phyloP scores from a whole-genome alignment of 2,888 invertebrate species.

The Myopa testacea region DNA sequence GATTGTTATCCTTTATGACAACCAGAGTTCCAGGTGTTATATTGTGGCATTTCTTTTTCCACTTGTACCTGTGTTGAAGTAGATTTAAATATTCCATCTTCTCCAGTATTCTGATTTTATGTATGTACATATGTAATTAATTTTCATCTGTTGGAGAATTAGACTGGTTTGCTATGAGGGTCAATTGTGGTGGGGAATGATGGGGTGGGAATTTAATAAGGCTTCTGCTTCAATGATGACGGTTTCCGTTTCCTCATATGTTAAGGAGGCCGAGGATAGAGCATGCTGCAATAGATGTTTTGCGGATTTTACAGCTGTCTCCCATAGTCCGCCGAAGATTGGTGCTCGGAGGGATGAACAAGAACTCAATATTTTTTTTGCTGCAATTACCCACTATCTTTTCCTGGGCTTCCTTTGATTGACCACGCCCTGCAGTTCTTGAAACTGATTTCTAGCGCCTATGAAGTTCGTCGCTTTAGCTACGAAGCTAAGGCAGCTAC shows the following conservation, averaged over 20 bases:
- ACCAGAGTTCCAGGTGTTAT: background rate
- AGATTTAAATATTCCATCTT: background rate
- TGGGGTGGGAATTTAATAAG: background rate
- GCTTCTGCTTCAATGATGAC: slow-evolving; percentile 12
- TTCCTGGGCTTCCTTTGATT: slow-evolving; percentile 6
- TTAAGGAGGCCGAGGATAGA: background rate
- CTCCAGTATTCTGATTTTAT: background rate
- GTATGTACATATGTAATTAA: background rate
- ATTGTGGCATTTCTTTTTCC: background rate
- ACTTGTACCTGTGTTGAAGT: background rate
- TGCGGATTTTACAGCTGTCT: background rate
- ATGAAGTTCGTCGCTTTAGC: too few species aligned
- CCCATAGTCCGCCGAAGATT: background rate
- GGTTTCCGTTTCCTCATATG: background rate
- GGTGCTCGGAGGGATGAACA: slow-evolving; percentile 4
- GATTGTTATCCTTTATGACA: too few species aligned
- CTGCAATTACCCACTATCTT: background rate
- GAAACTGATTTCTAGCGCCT: too few species aligned
- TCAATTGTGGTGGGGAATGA: background rate
- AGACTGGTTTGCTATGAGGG: background rate
- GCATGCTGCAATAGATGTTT: background rate
- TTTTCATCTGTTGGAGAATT: background rate
- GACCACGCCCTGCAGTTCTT: background rate
- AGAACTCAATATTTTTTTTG: background rate
- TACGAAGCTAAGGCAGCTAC: too few species aligned